Base-by-base conservation (phyloP, 2,113 vertebrate genomes). In the Origma solitaria region DNA sequence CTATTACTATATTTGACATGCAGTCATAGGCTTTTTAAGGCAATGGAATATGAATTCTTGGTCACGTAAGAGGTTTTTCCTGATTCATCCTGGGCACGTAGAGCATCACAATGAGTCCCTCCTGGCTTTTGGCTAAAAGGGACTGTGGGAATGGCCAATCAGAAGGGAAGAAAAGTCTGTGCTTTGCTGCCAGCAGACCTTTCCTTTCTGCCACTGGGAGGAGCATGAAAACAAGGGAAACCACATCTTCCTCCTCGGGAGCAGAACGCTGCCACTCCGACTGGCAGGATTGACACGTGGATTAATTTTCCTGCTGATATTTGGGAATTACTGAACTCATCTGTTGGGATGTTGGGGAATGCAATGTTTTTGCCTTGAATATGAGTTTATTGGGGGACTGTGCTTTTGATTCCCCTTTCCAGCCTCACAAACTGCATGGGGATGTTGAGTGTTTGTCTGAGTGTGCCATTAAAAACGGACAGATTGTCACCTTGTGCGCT, bases 161-260 rank as follows among this genome's bases (percentile, higher is more conserved):
- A 12, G 53, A 64, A 60, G 30, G 40, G 10, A 12, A 42, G 24
- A 10, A 0, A 27, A 31, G 20, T 6, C 25, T 60, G 38, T n/a
- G 45, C 76, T 86, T 25, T 82, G 79, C 47, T 91, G 86, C 31
- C 82, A 65, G 71, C 68, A 73, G 84, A 31, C 70, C 84, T 87
- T 72, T 53, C 49, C 70, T 86, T 81, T 92, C 82, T 87, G 89
- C 89, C 89, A 40, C 91, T 89, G 94, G 90, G 83, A 95, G 96
- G 91, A 94, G 95, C 89, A 76, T 66, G 93, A 54, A 87, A 96
- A 69, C 88, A 81, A 84, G 83, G 50, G 77, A 89, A 92, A 11
- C 24, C 27, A 14, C 49, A 53, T 92, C 73, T 17, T 71, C 47
- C 21, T 82, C 40, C 82, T 88, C 31, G 22, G 17, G 30, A 88